Evolutionary conservation across 2,888 invertebrate genomes (phyloP), one percentile per base, ranked within the genome.

Genomic region (Andrena marginata): DNA sequence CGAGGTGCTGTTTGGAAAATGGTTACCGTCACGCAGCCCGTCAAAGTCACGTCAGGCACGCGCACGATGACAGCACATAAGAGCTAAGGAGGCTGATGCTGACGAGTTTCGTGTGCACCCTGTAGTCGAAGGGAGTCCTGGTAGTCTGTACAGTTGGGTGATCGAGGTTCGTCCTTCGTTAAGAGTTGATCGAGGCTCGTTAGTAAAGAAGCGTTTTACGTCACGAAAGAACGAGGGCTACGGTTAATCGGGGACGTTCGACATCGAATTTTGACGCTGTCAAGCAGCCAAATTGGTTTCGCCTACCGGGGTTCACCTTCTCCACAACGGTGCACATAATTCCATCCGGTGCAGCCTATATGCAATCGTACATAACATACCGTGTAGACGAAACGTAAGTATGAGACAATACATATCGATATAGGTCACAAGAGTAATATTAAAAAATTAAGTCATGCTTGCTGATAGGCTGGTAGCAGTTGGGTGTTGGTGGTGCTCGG

Each of bases 401-500:
- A 71, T 73, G 68, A 56, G 56, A 74, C 73, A 78, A 77, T 78
- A 77, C 59, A 69, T 80, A 78, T 84, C 73, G 77, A 85, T 82
- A 85, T 79, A 82, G 80, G 81, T 72, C 81, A 76, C 76, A 82
- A 85, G 82, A 85, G 76, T 85, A 56, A 80, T 86, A 76, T 84
- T 68, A 81, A 86, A 90, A 91, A 91, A 90, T 90, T 87, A 90
- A 91, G 80, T 89, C 92, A 93, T 93, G 93, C 93, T 93, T 93
- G 93, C 91, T 92, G 91, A 92, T 92, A 92, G 92, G 91, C 92
- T 93, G 91, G 89, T 90, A 92, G 92, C 93, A 91, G 86, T 93
- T 89, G 92, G 92, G 92, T 93, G 93, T 93, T 92, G 90, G 91
- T 92, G 91, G 92, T 93, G 93, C 93, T 93, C 93, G 93, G 92